phyloP scores from a whole-genome alignment of 2,888 invertebrate species.

The Oscheius myriophilus region DNA sequence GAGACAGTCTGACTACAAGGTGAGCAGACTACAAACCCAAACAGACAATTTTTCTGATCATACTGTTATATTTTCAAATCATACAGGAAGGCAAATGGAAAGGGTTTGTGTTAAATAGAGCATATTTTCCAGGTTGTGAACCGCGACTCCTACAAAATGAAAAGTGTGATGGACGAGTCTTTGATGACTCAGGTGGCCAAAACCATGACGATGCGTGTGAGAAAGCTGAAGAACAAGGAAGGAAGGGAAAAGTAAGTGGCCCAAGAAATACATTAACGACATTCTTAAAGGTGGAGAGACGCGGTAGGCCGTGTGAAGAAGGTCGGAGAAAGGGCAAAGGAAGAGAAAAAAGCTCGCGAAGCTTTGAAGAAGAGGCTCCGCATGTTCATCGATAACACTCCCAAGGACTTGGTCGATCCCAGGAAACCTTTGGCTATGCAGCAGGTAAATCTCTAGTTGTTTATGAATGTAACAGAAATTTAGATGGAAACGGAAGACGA shows the following conservation, averaged over 20 bases:
- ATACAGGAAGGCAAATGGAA: too few relatives aligned
- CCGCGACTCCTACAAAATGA: conserved; percentile 41
- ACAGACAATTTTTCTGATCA: too few relatives aligned
- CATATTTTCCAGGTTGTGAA: conserved; percentile 32
- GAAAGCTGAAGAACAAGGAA: conserved; percentile 55
- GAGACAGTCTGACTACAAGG: conserved; percentile 37
- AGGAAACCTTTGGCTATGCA: conserved; percentile 48
- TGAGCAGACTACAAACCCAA: neutral
- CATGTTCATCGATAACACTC: conserved; percentile 57
- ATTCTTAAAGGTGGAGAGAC: conserved; percentile 45
- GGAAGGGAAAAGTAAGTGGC: neutral
- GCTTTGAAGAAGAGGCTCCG: conserved; percentile 46
- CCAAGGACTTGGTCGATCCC: conserved; percentile 53
- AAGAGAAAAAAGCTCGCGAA: conserved; percentile 44
- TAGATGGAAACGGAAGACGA: conserved; percentile 42
- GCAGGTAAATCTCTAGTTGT: neutral
- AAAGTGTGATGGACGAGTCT: conserved; percentile 36
- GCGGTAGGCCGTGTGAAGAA: conserved; percentile 46
- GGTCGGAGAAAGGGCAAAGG: conserved; percentile 45
- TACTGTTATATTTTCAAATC: too few relatives aligned
- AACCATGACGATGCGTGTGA: conserved; percentile 49
- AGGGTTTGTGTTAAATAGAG: neutral
- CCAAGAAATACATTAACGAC: neutral
- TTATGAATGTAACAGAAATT: neutral
- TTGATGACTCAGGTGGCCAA: conserved; percentile 47